Conservation (phyloP, 2,888 invertebrate species). For the Chalcosyrphus nemorum region DNA sequence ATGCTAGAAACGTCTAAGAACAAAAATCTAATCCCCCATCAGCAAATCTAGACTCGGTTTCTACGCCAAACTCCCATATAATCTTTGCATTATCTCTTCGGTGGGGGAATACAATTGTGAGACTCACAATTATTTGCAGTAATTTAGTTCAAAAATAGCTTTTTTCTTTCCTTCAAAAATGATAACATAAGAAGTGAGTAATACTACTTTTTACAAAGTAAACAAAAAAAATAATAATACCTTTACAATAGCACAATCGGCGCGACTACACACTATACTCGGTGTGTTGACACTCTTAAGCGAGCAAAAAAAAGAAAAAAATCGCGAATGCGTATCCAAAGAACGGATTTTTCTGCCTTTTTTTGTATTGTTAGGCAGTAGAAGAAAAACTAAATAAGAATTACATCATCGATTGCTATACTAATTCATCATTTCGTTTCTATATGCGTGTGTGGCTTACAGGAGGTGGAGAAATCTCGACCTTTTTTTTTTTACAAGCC, state of each 20-base stretch:
- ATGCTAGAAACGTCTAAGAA: not conserved
- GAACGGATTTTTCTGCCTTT: slow-evolving; percentile 31
- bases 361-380: slow-evolving; percentile 9
- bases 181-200: slow-evolving; percentile 53
- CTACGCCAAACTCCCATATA: not conserved
- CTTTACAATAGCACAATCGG: slow-evolving; percentile 18
- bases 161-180: no score
- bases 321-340: not conserved
- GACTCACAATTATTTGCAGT: slow-evolving; percentile 21
- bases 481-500: no score
- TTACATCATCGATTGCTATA: slow-evolving; percentile 60
- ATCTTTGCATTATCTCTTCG: slow-evolving; percentile 12
- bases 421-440: slow-evolving; percentile 15
- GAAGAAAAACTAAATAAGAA: slow-evolving; percentile 10
- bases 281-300: not conserved
- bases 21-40: not conserved
- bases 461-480: slow-evolving; percentile 21
- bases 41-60: not conserved
- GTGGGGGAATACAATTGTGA: not conserved
- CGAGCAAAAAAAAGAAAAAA: not conserved
- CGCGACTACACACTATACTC: not conserved
- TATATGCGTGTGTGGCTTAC: not conserved
- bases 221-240: slow-evolving; percentile 57
- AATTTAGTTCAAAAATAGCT: slow-evolving; percentile 53
- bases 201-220: slow-evolving; percentile 29